A percentile compares a stretch with the other conserved stretches of the same genome.
Conservation (phyloP, 2,888 invertebrate genomes). For the Thysanoteuthis rhombus region DNA sequence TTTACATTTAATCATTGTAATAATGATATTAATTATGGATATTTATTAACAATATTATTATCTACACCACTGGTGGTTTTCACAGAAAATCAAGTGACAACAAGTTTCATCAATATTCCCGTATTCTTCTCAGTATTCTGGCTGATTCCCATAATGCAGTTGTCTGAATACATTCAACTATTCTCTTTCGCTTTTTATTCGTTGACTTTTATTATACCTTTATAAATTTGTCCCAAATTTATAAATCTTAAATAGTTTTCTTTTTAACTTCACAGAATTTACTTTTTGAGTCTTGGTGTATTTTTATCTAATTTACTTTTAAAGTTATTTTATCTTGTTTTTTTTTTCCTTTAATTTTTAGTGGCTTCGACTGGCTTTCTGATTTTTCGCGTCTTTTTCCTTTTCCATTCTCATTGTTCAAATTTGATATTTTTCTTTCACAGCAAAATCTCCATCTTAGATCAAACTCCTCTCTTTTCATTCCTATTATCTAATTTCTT, state of each 20-base stretch:
- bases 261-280: no score
- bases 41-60: no score
- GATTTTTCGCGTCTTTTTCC: not conserved
- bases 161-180: no score
- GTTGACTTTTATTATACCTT: not conserved
- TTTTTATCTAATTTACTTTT: not conserved
- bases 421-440: slow-evolving; percentile 12
- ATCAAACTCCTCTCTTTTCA: not conserved
- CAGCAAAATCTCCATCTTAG: not conserved
- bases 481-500: not conserved
- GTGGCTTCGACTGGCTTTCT: not conserved
- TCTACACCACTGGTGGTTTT: no score
- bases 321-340: not conserved
- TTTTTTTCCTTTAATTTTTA: not conserved
- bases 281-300: not conserved
- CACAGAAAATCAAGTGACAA: no score
- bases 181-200: not conserved
- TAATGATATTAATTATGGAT: no score
- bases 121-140: no score
- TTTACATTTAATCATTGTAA: no score
- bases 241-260: no score
- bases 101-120: no score
- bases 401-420: not conserved
- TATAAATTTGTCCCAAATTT: not conserved
- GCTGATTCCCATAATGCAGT: no score